A percentile compares a stretch with the other conserved stretches of the same genome.
Conservation (phyloP, 2,888 invertebrate species). For the Diabrotica balteata region DNA sequence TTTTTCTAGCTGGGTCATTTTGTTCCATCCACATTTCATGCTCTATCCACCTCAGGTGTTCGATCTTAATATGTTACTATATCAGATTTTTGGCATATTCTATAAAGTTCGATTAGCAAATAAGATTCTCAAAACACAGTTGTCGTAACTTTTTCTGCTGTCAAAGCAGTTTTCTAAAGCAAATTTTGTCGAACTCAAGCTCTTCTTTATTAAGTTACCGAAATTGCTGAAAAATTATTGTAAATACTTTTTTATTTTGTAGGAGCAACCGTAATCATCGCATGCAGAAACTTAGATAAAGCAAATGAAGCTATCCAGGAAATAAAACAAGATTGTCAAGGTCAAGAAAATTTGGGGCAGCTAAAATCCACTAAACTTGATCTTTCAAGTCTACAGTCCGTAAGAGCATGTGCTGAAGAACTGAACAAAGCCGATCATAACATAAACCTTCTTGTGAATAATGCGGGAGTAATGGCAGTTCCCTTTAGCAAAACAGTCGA, state of each 20-base stretch:
- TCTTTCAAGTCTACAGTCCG: slow-evolving; percentile 54
- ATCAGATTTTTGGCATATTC: too few species aligned
- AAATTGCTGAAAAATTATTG: too few species aligned
- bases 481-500: slow-evolving; percentile 68
- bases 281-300: slow-evolving; percentile 64
- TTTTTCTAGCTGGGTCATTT: too few species aligned
- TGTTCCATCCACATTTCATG: too few species aligned
- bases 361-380: slow-evolving; percentile 62
- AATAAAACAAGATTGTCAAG: slow-evolving; percentile 59
- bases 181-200: too few species aligned
- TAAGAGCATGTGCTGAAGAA: slow-evolving; percentile 55
- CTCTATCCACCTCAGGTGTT: too few species aligned
- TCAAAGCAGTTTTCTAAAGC: too few species aligned
- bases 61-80: too few species aligned
- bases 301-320: slow-evolving; percentile 65
- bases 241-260: neutral
- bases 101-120: too few species aligned
- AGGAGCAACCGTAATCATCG: slow-evolving; percentile 66
- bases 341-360: slow-evolving; percentile 54
- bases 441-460: slow-evolving; percentile 73
- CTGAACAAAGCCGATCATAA: slow-evolving; percentile 61
- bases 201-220: too few species aligned
- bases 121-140: too few species aligned
- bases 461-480: slow-evolving; percentile 76
- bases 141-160: too few species aligned